Evolutionary conservation across 1,140 invertebrate genomes (phyloP), one percentile per base, ranked within the genome.

Genomic region (Drosophila pseudoananassae): DNA sequence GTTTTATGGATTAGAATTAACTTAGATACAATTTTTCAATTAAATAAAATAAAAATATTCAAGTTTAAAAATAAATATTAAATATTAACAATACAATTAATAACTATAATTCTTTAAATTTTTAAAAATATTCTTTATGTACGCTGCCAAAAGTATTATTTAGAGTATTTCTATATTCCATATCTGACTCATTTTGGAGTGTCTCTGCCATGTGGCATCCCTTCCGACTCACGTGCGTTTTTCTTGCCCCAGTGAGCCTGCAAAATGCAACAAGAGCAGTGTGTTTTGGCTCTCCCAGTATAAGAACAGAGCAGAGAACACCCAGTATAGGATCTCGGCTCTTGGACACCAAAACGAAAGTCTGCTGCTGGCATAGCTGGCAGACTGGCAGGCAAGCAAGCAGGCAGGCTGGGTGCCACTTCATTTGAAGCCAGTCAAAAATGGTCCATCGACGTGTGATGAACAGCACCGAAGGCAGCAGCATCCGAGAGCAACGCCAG

Each of bases 391-490:
- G 38, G 14, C 40, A 17, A 14, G 8, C 40, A 15, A 4, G 31
- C 40, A 6, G 5, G 40, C 40, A 15, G 40, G 6, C 40, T 43
- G 40, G 40, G 14, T 17, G 40, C n/a, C 40, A 15, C 40, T 43
- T 66, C 52, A 76, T 88, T 83, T 63, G 76, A 83, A 83, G 72
- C 64, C 83, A 88, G 83, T 88, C 84, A 88, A 83, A 88, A 88
- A 88, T 88, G 83, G 83, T 88, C 83, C 84, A 89, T 79, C 83
- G 83, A 77, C 84, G 79, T 68, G 83, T 79, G 79, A 88, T 88
- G 83, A 88, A 82, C 83, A 76, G 76, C 68, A 82, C 68, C 75
- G 65, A 72, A 63, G 60, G 54, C 68, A 65, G 58, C 72, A 87
- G 58, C 72, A 87, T 53, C 63, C 53, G 14, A 40, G 15, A 52